These are phyloP conservation scores for Drosophila paulistorum DNA, from an alignment of 1,140 invertebrate genomes.

Conservation along the genomic window DNA sequence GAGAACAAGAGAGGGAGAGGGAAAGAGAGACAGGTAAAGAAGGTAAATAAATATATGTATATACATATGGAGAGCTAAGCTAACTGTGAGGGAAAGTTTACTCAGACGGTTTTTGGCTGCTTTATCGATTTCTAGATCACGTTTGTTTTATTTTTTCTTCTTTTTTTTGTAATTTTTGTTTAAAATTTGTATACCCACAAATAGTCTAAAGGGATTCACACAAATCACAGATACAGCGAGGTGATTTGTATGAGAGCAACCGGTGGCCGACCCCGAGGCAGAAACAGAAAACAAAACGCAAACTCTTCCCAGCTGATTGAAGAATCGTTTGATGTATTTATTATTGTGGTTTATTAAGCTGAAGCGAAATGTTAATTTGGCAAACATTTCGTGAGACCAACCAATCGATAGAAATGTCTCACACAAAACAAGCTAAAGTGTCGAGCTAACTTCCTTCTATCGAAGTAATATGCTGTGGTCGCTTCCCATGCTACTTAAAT, in stretches of 20 bases:
- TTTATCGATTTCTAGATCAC: slow-evolving; percentile 72
- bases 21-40: background rate
- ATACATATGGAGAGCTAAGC: background rate
- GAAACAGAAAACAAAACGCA: background rate
- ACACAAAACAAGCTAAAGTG: background rate
- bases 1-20: background rate
- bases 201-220: slow-evolving; percentile 24
- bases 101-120: slow-evolving; percentile 31
- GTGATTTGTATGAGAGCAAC: slow-evolving; percentile 8
- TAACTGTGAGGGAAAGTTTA: slow-evolving; percentile 46
- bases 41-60: slow-evolving; percentile 6
- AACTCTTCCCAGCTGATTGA: background rate
- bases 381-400: background rate
- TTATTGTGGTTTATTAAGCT: background rate
- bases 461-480: too few relatives aligned
- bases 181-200: slow-evolving; percentile 48
- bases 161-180: background rate
- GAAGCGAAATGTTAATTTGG: slow-evolving; percentile 18
- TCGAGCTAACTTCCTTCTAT: background rate
- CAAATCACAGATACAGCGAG: too few relatives aligned
- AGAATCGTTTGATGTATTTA: background rate
- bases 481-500: too few relatives aligned
- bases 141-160: slow-evolving; percentile 10
- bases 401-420: background rate
- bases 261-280: background rate